Conservation (phyloP, 2,888 invertebrate genomes). For the Barypeithes pellucidus region DNA sequence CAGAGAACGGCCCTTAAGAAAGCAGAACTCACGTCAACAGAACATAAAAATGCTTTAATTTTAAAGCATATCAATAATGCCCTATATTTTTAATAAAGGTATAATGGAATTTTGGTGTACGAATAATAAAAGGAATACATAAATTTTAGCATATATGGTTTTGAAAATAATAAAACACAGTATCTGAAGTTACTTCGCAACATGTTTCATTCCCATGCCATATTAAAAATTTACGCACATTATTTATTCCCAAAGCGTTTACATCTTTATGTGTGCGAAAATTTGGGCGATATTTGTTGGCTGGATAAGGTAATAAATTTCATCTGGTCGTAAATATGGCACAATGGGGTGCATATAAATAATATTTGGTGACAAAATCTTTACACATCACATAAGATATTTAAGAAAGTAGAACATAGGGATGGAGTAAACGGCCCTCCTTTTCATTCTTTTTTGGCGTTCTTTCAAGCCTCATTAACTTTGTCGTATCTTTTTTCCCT, state of each 20-base stretch:
- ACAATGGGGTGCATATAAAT: constrained; percentile 47
- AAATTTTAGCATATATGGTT: background rate
- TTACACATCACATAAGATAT: constrained; percentile 35
- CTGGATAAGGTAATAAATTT: constrained; percentile 38
- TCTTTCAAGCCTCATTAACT: constrained; percentile 69
- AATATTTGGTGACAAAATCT: constrained; percentile 47
- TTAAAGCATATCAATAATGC: background rate
- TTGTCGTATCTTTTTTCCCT: constrained; percentile 68
- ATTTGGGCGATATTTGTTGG: constrained; percentile 33
- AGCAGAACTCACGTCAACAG: too few species aligned
- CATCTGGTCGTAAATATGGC: constrained; percentile 45
- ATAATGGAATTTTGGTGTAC: background rate
- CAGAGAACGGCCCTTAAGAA: too few species aligned
- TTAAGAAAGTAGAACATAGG: constrained; percentile 36
- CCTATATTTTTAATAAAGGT: background rate
- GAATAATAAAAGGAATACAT: constrained; percentile 17
- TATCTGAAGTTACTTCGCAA: constrained; percentile 10
- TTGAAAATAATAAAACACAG: constrained; percentile 12
- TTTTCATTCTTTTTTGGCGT: constrained; percentile 67
- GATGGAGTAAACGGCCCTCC: constrained; percentile 61
- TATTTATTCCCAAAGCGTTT: constrained; percentile 31
- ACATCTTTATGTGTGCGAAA: constrained; percentile 27
- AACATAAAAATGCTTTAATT: too few species aligned
- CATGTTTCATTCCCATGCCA: constrained; percentile 14
- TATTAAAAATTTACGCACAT: constrained; percentile 27